Evolutionary conservation across 2,888 invertebrate genomes (phyloP).

Genomic region (Erynnis tages): DNA sequence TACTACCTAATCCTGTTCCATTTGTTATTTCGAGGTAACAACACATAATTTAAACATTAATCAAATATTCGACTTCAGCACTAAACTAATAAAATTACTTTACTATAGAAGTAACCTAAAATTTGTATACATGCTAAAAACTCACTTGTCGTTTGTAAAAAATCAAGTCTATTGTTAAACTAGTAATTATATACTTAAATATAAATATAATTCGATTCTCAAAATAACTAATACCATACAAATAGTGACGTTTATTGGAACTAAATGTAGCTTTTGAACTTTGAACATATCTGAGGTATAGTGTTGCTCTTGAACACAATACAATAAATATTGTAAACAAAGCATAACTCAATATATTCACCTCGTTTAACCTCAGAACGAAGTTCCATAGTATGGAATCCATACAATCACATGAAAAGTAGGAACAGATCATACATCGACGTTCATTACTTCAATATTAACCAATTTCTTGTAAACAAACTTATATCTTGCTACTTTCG

Average conservation of each 20-base stretch:
- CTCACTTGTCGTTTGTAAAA: constrained; percentile 53
- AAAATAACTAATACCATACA: constrained; percentile 47
- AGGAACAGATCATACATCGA: constrained; percentile 28
- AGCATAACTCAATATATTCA: neutral
- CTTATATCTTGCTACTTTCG: constrained; percentile 5
- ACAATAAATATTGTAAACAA: constrained; percentile 1
- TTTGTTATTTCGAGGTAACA: constrained; percentile 31
- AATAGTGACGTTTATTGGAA: constrained; percentile 32
- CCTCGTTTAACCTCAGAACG: neutral
- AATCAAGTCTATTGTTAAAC: constrained; percentile 38
- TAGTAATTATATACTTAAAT: constrained; percentile 51
- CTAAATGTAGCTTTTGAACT: neutral
- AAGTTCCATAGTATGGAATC: constrained; percentile 1
- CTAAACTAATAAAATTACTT: constrained; percentile 35
- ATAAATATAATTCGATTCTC: constrained; percentile 47
- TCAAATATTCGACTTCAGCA: constrained; percentile 25
- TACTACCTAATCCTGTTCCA: constrained; percentile 18
- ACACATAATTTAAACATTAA: constrained; percentile 21
- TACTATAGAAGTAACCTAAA: constrained; percentile 12
- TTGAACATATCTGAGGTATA: constrained; percentile 1
- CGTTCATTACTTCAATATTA: constrained; percentile 29
- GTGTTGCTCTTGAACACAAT: neutral
- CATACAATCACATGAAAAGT: constrained; percentile 2
- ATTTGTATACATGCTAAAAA: constrained; percentile 16
- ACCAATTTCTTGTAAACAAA: neutral